Percentiles rank a stretch among this genome's conserved stretches.
Conservation (phyloP, 2,113 vertebrate genomes). For the Eretmochelys imbricata region DNA sequence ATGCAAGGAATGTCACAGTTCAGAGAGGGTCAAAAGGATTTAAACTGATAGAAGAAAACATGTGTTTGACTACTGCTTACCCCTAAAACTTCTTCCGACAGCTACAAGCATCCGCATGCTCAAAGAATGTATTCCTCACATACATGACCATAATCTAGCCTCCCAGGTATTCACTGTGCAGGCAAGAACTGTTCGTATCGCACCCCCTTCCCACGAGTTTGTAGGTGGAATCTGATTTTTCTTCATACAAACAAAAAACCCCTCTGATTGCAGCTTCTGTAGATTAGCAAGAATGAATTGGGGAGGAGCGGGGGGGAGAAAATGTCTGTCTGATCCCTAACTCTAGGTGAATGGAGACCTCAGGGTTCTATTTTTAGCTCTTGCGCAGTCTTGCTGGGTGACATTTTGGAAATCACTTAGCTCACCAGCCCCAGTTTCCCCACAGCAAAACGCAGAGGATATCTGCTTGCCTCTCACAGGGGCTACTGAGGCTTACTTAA, state of each 20-base stretch:
- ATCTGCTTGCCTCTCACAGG: neutral
- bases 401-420: neutral
- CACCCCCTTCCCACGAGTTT: neutral
- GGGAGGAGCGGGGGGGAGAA: accelerated
- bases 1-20: slow-evolving; percentile 70
- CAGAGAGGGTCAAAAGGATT: slow-evolving; percentile 29
- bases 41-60: neutral
- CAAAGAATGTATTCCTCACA: slow-evolving; percentile 14
- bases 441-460: neutral
- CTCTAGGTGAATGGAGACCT: neutral
- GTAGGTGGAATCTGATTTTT: neutral
- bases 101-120: slow-evolving; percentile 7
- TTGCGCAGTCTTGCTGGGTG: neutral
- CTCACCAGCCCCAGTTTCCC: neutral
- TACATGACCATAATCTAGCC: neutral
- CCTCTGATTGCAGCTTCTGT: accelerated
- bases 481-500: neutral
- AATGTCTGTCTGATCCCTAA: neutral
- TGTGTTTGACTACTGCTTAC: neutral
- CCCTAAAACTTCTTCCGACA: slow-evolving; percentile 21
- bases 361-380: neutral
- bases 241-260: too few species aligned
- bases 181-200: slow-evolving; percentile 13
- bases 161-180: neutral
- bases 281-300: neutral